Percentiles rank a stretch among this genome's conserved stretches.
phyloP scores from a whole-genome alignment of 2,113 vertebrate species.

The Syrmaticus mikado region DNA sequence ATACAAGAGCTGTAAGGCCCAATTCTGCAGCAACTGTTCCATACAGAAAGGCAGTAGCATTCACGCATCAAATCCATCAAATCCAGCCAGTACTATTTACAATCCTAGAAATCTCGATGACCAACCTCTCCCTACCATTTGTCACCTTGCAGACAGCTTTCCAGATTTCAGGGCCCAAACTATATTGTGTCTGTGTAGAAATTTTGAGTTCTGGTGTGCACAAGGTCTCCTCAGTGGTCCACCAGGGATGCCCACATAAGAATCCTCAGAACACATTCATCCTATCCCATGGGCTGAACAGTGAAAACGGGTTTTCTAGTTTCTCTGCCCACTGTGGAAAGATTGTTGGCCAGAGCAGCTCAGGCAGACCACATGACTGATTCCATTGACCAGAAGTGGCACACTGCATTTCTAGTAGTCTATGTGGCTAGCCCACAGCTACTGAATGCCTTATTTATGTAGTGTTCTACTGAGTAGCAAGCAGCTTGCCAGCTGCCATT shows the following conservation, averaged over 20 bases:
- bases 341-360: neutral
- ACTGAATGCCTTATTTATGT: rapidly evolving
- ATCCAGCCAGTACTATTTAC: neutral
- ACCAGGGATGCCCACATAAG: neutral
- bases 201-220: neutral
- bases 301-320: neutral
- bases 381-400: neutral
- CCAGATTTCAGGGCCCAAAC: neutral
- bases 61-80: rapidly evolving
- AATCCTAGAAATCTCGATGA: neutral
- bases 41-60: neutral
- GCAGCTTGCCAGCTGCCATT: neutral
- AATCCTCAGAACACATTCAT: neutral
- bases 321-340: neutral
- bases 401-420: neutral
- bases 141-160: neutral
- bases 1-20: neutral
- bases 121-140: neutral
- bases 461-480: neutral
- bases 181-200: neutral
- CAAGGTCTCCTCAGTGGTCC: neutral
- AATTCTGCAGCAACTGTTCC: neutral
- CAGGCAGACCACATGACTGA: neutral
- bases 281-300: neutral
- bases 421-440: neutral